Evolutionary conservation across 2,888 invertebrate species (phyloP).

Genomic region (Heliconius charithonia): DNA sequence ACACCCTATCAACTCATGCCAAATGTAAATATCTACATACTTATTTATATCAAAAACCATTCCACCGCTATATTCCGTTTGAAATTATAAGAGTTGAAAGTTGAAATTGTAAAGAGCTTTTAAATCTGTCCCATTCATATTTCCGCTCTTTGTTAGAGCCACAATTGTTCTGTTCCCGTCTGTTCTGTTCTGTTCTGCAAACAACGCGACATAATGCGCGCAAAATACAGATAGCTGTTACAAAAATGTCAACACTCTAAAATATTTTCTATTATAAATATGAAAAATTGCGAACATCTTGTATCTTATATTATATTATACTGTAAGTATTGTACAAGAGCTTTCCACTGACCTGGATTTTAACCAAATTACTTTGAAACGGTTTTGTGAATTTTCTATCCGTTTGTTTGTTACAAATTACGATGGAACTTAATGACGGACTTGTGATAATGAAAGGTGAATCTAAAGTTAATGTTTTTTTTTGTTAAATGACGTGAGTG

Average conservation of each 20-base stretch:
- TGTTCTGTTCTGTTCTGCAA: constrained; percentile 1
- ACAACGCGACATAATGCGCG: constrained; percentile 32
- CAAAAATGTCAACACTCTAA: constrained; percentile 37
- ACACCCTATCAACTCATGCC: too few relatives aligned
- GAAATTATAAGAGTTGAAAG: constrained; percentile 22
- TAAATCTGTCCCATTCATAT: constrained; percentile 27
- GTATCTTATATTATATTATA: not conserved
- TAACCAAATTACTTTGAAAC: constrained; percentile 13
- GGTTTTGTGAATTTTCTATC: not conserved
- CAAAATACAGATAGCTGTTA: constrained; percentile 30
- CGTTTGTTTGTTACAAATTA: constrained; percentile 11
- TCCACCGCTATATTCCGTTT: not conserved
- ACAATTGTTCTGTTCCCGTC: constrained; percentile 1
- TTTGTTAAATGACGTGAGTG: not conserved
- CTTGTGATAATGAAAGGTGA: constrained; percentile 8
- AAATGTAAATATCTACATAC: not conserved
- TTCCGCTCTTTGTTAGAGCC: constrained; percentile 25
- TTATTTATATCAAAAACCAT: not conserved
- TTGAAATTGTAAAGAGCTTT: constrained; percentile 25
- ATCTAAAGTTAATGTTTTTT: not conserved
- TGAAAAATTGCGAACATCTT: constrained; percentile 23
- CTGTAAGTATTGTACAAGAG: not conserved
- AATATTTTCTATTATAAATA: constrained; percentile 32
- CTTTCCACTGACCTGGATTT: constrained; percentile 14
- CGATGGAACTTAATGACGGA: not conserved